Percentiles rank a stretch among this genome's conserved stretches.
Evolutionary conservation across 2,113 vertebrate genomes (phyloP).

Genomic region (Morphnarchus princeps): DNA sequence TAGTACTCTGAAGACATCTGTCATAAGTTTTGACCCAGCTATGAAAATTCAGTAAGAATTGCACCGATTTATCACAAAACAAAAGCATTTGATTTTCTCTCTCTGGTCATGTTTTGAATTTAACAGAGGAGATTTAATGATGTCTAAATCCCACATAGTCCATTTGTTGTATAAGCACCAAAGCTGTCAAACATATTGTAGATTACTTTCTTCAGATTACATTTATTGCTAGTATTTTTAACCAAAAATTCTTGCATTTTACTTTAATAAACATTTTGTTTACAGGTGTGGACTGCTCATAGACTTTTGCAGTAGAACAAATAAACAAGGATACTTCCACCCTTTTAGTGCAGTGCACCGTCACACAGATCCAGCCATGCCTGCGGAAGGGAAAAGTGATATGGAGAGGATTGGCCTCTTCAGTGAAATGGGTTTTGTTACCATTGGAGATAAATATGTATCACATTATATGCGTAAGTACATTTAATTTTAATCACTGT

Average conservation of each 20-base stretch:
- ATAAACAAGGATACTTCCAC: neutral
- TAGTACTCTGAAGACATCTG: neutral
- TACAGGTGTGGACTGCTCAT: neutral
- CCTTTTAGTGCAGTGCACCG: neutral
- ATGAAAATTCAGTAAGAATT: neutral
- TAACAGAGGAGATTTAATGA: neutral
- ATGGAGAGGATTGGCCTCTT: slow-evolving; percentile 90
- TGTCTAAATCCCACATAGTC: neutral
- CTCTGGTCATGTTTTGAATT: neutral
- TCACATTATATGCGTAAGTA: slow-evolving; percentile 70
- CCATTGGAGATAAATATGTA: slow-evolving; percentile 82
- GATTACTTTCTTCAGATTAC: neutral
- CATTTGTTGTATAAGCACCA: neutral
- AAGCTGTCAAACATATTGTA: neutral
- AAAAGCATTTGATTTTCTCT: neutral
- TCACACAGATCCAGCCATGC: slow-evolving; percentile 62
- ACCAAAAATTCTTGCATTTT: neutral
- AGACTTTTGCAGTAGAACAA: neutral
- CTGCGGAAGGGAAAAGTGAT: slow-evolving; percentile 77
- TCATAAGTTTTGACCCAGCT: neutral
- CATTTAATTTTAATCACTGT: neutral
- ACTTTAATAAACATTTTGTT: neutral
- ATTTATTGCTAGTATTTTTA: neutral
- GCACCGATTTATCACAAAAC: neutral
- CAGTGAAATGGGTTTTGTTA: slow-evolving; percentile 86